These are phyloP conservation scores for Okamejei kenojei DNA, from an alignment of 2,797 vertebrate genomes.

Conservation along the genomic window DNA sequence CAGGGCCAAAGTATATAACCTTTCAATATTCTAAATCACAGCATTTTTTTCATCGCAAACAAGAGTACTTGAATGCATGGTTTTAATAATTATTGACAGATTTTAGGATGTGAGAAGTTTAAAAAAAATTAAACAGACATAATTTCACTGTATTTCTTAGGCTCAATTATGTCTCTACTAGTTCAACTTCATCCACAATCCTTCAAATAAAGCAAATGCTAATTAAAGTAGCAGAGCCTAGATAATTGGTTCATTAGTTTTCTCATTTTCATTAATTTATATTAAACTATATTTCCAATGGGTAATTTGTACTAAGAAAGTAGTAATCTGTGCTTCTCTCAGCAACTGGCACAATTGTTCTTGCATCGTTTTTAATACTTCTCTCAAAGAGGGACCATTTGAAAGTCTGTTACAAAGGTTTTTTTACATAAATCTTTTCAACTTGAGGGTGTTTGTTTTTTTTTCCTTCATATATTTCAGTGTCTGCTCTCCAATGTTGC, in stretches of 20 bases:
- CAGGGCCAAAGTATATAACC: background rate
- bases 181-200: background rate
- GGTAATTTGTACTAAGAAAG: background rate
- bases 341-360: background rate
- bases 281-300: background rate
- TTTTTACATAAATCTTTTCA: background rate
- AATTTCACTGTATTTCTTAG: background rate
- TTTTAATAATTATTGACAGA: background rate
- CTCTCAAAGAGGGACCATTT: background rate
- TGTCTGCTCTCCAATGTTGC: background rate
- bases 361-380: background rate
- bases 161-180: background rate
- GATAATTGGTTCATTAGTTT: background rate
- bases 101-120: background rate
- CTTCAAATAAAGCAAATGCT: background rate
- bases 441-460: background rate
- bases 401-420: background rate
- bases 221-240: background rate
- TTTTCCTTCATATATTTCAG: background rate
- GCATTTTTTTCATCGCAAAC: constrained; percentile 12
- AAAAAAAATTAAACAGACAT: background rate
- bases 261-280: background rate
- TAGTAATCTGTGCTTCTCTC: background rate
- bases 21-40: background rate
- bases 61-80: background rate